phyloP scores from a whole-genome alignment of 2,888 invertebrate species.

The Cosmorhoe ocellata region DNA sequence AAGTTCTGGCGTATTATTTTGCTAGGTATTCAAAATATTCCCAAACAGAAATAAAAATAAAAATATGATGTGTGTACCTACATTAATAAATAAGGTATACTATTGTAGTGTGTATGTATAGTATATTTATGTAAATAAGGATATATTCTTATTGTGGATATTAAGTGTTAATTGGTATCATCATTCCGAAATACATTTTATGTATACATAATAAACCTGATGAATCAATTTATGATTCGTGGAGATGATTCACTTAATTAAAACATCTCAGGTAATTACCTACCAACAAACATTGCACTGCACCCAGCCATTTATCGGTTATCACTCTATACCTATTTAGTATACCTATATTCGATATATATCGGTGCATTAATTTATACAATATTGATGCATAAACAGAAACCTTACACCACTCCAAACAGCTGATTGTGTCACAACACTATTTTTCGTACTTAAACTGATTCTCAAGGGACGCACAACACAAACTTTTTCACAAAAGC shows the following conservation, averaged over 20 bases:
- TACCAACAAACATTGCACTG: constrained; percentile 12
- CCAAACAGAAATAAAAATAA: too few species aligned
- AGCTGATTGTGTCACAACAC: constrained; percentile 40
- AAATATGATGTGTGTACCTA: too few species aligned
- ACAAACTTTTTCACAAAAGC: constrained; percentile 66
- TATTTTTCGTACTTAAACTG: constrained; percentile 33
- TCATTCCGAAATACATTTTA: not conserved
- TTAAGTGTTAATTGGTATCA: too few species aligned
- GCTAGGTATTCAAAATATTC: too few species aligned
- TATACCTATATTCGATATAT: not conserved
- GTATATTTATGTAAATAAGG: too few species aligned
- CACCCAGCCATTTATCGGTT: constrained; percentile 12
- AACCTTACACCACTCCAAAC: constrained; percentile 47
- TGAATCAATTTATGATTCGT: not conserved
- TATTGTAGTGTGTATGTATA: too few species aligned
- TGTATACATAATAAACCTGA: not conserved
- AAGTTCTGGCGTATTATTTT: too few species aligned
- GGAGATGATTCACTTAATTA: too few species aligned
- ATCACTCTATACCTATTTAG: not conserved
- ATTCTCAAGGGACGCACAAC: constrained; percentile 34
- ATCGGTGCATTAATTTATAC: constrained; percentile 9
- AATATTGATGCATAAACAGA: constrained; percentile 34
- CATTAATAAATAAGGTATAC: too few species aligned
- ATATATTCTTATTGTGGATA: too few species aligned
- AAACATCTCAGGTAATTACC: constrained; percentile 1